These are phyloP conservation scores for Platysteira castanea DNA, from an alignment of 2,113 vertebrate species.

Conservation along the genomic window DNA sequence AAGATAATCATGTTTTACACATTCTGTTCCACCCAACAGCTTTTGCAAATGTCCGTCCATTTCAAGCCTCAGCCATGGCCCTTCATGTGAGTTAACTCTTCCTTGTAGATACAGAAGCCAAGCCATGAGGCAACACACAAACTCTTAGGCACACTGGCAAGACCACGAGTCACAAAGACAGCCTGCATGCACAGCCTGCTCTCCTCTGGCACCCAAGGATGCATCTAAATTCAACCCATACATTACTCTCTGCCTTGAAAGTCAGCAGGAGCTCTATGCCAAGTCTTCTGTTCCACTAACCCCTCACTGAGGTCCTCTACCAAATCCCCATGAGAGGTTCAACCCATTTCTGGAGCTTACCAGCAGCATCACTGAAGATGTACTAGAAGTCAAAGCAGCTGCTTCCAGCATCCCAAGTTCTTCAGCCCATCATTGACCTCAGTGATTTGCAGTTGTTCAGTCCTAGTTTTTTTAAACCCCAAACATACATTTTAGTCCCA, in stretches of 20 bases:
- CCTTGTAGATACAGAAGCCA: not conserved
- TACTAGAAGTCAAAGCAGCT: not conserved
- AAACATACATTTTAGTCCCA: not conserved
- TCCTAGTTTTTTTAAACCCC: not conserved
- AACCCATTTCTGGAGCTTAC: accelerated
- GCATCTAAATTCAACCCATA: not conserved
- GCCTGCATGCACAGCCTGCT: not conserved
- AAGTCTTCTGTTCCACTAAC: not conserved
- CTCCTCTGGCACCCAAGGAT: not conserved
- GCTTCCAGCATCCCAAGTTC: not conserved
- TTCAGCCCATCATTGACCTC: not conserved
- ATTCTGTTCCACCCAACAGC: not conserved
- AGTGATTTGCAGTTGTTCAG: not conserved
- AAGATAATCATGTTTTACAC: not conserved
- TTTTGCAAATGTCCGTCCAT: not conserved
- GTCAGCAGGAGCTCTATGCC: not conserved
- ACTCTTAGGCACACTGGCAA: not conserved
- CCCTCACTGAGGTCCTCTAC: not conserved
- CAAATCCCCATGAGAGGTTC: not conserved
- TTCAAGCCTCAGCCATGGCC: not conserved
- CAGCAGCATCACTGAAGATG: not conserved
- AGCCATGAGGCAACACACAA: not conserved
- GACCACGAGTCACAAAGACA: not conserved
- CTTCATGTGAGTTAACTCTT: not conserved
- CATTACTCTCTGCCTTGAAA: not conserved